Evolutionary conservation across 2,797 vertebrate species (phyloP), one percentile per base, ranked within the genome.

Genomic region (Netta rufina): DNA sequence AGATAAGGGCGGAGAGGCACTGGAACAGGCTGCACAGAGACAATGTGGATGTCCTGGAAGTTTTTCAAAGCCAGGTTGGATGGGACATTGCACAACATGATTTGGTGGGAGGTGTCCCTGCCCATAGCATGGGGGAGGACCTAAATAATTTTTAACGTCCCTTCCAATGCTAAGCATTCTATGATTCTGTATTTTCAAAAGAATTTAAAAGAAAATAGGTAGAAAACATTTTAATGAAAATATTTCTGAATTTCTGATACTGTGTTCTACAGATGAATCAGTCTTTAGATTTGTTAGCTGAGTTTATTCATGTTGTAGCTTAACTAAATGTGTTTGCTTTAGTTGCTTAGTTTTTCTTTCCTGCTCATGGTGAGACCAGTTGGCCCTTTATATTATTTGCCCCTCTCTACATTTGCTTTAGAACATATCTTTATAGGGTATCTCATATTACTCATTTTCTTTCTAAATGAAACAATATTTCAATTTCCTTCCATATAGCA

Each of bases 391-490:
- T 53, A 74, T 38, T 66, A 53, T 80, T 86, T 79, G 3, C 6
- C 57, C 21, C 8, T 10, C 8, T 66, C 43, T 85, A 39, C 13
- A 45, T 67, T 64, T 79, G 39, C 49, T 90, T 94, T 85, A 62
- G 25, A 64, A 18, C 9, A 2, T 60, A 49, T 54, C 62, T 92
- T 92, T 76, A 38, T 80, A 41, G 17, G 18, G 72, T 43, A 49
- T 70, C 28, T 76, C 11, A 32, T 76, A 47, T 92, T 57, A 82
- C 9, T 93, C 15, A 43, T 87, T 82, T 83, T 90, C 47, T 78
- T 54, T 84, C 56, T 90, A 88, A 91, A 89, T 87, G 77, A 90
- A 84, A 87, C 71, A 91, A 60, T 84, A 93, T 91, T 92, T 93
- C 93, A 74, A 92, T 93, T 95, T 93, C 80, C 83, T 88, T 88